Evolutionary conservation across 2,888 invertebrate genomes (phyloP), one percentile per base, ranked within the genome.

Genomic region (Athetis lepigone): DNA sequence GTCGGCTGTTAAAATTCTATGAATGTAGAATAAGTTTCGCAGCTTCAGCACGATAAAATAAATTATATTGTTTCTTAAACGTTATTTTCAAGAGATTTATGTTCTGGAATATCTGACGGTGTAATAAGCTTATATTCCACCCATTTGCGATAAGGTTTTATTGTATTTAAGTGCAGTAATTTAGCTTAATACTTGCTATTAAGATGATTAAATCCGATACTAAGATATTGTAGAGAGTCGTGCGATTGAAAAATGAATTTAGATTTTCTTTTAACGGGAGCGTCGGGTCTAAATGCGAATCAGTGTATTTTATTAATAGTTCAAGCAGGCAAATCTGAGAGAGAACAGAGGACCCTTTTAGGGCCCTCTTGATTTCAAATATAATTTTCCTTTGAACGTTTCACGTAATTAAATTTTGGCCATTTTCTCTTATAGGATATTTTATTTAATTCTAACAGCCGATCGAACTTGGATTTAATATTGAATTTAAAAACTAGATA

Each of bases 381-480:
- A 70, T 71, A 64, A 72, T 64, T 72, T 75, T 54, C 59, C 56
- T 77, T 73, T 73, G 67, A 60, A 65, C 56, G 40, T 66, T 66
- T 52, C 9, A 33, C 71, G 67, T 72, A 57, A 77, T 54, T 18
- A 54, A 66, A 73, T 66, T 71, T 55, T 18, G 52, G 33, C 51
- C 56, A 59, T 77, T 73, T 56, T 51, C 56, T 73, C 51, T 59
- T 40, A 49, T 13, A 42, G 39, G 33, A 70, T 77, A n/a, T 74
- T 64, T 70, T 57, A 45, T 62, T 64, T 60, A 63, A 47, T 73
- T 77, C 51, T 69, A 74, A 77, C 78, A 81, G 77, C 62, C 58
- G 80, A 81, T 78, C 77, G 83, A 80, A 80, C 66, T 70, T 76
- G 68, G 64, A 70, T 78, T 81, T 73, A 74, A 73, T 79, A 78